Base-by-base conservation (phyloP, 2,797 vertebrate genomes). In the Menidia menidia region DNA sequence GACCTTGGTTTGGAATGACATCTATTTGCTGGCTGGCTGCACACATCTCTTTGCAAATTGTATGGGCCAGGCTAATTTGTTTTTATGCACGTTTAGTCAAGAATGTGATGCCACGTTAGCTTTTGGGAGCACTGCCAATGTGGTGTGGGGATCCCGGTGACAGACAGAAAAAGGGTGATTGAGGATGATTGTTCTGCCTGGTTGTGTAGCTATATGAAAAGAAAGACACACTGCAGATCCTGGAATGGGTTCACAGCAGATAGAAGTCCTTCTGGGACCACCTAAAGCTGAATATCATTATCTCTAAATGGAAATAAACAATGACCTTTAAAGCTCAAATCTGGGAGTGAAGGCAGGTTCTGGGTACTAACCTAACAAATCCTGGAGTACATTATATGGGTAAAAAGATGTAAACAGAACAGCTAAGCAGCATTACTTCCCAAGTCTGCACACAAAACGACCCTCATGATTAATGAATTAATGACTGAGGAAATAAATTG, bases 61-160 rank as follows among this genome's bases (percentile, higher is more conserved):
- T 91, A 93, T 91, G 89, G 93, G 86, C 90, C 89, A 89, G 89
- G 90, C 92, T 94, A 93, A 94, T 94, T 94, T 94, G 94, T 94
- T 94, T 94, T 94, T 94, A 94, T 94, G 94, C 93, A 93, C 91
- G 88, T 94, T 94, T 94, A 93, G 93, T 92, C 92, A 92, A 90
- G 87, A 91, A 91, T 92, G 90, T 90, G 89, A 93, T 90, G 91
- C 90, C 88, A 84, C 88, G 88, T 90, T 92, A 84, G 90, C 88
- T 90, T 91, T 88, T 67, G 84, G 90, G 88, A 92, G 82, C 75
- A 50, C 77, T 76, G 86, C 86, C 88, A 89, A 77, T 80, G 85
- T 78, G 82, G 65, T 85, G 82, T 39, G 80, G 75, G 86, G 65
- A 81, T 85, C 61, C 57, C 75, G 84, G 85, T 93, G 91, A 92